Evolutionary conservation across 1,140 invertebrate species (phyloP).

Genomic region (Calliphora vicina): DNA sequence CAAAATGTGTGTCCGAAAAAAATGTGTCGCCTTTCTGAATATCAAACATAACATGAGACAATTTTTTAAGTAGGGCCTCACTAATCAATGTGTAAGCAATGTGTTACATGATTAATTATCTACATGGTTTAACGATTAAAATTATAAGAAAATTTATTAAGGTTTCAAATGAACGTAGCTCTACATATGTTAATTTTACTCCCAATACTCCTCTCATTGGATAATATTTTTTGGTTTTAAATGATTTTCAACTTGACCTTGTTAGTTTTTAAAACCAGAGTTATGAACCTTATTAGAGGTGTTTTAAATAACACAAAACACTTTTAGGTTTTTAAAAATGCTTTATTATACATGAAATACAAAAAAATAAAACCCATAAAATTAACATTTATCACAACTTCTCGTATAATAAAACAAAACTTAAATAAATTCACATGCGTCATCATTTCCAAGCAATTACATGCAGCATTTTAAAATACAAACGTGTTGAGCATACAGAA

Average conservation of each 20-base stretch:
- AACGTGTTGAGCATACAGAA: neutral
- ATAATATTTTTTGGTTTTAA: neutral
- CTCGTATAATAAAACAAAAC: neutral
- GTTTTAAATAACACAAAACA: neutral
- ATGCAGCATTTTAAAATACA: neutral
- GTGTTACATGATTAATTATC: neutral
- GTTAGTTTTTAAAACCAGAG: neutral
- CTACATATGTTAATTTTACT: neutral
- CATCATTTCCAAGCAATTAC: neutral
- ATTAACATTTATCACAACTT: neutral
- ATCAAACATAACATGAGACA: too few relatives aligned
- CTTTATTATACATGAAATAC: neutral
- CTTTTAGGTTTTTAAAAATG: neutral
- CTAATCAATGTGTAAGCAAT: neutral
- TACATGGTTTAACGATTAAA: neutral
- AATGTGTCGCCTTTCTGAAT: too few relatives aligned
- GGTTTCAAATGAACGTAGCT: neutral
- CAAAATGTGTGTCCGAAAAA: too few relatives aligned
- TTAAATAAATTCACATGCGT: neutral
- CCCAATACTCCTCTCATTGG: neutral
- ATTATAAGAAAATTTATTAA: neutral
- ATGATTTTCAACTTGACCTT: slow-evolving; percentile 5
- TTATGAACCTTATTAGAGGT: neutral
- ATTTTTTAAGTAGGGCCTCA: neutral
- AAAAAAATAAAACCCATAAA: neutral